These are phyloP conservation scores for Sympetrum striolatum DNA, from an alignment of 2,888 invertebrate genomes.

Conservation along the genomic window DNA sequence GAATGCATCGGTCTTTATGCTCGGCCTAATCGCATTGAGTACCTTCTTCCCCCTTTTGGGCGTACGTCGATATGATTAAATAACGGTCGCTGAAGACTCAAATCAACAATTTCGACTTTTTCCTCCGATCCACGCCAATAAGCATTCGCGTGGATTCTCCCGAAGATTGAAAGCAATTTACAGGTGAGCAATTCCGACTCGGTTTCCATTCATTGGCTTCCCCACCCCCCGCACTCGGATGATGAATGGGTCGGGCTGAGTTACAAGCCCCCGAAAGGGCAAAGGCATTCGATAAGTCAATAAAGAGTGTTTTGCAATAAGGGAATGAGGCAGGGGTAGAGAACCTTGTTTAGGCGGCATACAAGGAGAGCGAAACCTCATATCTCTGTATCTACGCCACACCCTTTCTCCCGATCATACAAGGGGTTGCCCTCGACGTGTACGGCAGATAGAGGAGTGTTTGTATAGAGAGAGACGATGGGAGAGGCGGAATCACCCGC, in stretches of 20 bases:
- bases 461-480: not conserved
- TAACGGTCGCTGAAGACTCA: not conserved
- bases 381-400: not conserved
- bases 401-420: not conserved
- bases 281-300: not conserved
- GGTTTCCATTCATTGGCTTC: not conserved
- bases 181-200: not conserved
- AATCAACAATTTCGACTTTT: not conserved
- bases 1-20: not conserved
- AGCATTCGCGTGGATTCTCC: not conserved
- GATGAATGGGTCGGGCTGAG: not conserved
- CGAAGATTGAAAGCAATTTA: not conserved
- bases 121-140: not conserved
- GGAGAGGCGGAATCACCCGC: not conserved
- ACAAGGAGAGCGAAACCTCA: not conserved
- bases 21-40: not conserved
- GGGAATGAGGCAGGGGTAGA: not conserved
- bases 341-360: not conserved
- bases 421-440: not conserved
- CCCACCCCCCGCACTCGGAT: not conserved
- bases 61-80: not conserved
- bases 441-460: not conserved
- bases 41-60: not conserved
- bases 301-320: not conserved
- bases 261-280: not conserved